Conservation (phyloP, 2,797 vertebrate genomes). For the Acridotheres tristis region DNA sequence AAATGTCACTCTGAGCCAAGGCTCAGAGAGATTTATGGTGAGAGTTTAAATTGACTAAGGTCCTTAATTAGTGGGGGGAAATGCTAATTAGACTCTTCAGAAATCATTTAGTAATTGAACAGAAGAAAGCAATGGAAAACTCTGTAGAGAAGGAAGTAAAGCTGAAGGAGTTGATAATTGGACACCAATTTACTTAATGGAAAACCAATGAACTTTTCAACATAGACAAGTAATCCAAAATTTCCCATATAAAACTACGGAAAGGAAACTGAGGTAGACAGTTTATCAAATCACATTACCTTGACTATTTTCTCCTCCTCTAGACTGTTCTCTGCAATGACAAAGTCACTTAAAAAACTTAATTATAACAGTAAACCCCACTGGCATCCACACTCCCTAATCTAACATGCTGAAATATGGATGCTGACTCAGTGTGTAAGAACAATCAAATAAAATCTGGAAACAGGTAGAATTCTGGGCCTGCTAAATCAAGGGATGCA, state of each 20-base stretch:
- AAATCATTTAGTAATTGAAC: not conserved
- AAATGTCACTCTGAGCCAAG: not conserved
- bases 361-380: not conserved
- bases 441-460: not conserved
- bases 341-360: not conserved
- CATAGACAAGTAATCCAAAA: not conserved
- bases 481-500: not conserved
- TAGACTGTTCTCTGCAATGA: not conserved
- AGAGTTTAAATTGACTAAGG: not conserved
- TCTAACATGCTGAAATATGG: not conserved
- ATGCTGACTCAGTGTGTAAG: not conserved
- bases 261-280: not conserved
- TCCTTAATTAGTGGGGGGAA: not conserved
- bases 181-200: not conserved
- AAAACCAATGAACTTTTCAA: not conserved
- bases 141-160: not conserved
- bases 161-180: not conserved
- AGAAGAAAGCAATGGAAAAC: not conserved
- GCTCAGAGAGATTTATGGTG: not conserved
- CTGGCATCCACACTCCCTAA: not conserved
- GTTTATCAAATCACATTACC: not conserved
- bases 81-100: not conserved
- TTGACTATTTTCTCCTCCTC: not conserved
- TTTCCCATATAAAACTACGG: not conserved
- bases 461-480: not conserved